Evolutionary conservation across 2,888 invertebrate genomes (phyloP).

Genomic region (Drosophila meridionalis): DNA sequence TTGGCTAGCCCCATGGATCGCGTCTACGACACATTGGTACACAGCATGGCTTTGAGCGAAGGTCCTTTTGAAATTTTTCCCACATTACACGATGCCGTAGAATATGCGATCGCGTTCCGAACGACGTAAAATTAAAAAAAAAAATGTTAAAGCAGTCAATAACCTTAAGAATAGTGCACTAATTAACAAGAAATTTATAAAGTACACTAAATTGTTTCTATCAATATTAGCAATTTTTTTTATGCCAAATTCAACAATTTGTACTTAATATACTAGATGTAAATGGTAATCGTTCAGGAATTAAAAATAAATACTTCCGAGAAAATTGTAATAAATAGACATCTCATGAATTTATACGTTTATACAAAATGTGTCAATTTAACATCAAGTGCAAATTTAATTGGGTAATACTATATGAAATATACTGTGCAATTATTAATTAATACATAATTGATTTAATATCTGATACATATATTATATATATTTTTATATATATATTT

Average conservation of each 20-base stretch:
- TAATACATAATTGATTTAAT: too few species aligned
- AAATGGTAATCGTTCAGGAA: not conserved
- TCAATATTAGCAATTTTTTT: constrained; percentile 39
- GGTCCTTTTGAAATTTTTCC: constrained; percentile 86
- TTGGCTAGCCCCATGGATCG: constrained; percentile 86
- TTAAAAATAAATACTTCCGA: constrained; percentile 42
- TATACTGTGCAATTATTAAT: too few species aligned
- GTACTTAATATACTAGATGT: constrained; percentile 62
- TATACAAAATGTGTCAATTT: too few species aligned
- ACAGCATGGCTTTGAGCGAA: constrained; percentile 83
- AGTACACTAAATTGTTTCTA: not conserved
- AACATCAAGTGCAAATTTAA: too few species aligned
- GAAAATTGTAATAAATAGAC: not conserved
- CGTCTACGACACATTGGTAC: constrained; percentile 83
- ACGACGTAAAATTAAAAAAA: constrained; percentile 66
- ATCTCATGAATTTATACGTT: not conserved
- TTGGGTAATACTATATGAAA: too few species aligned
- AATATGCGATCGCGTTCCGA: constrained; percentile 84
- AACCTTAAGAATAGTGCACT: constrained; percentile 25
- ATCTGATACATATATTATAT: too few species aligned
- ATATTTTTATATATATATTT: too few species aligned
- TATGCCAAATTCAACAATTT: constrained; percentile 51
- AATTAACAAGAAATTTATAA: too few species aligned
- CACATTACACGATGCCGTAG: constrained; percentile 88
- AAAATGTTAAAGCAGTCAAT: constrained; percentile 29